phyloP scores from a whole-genome alignment of 2,888 invertebrate genomes.

The Helobdella robusta region DNA sequence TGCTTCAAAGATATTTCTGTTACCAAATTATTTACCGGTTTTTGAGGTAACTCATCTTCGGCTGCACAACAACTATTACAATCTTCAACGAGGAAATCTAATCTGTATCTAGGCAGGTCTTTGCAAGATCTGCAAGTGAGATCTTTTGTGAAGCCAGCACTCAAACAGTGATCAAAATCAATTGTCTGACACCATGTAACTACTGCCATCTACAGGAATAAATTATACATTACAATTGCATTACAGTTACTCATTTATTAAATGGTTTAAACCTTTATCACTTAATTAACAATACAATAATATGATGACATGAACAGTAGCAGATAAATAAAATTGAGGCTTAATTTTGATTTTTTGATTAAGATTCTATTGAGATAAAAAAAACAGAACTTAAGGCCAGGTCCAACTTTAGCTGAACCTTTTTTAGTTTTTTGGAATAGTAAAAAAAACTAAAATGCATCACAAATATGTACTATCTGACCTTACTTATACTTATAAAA shows the following conservation, averaged over 20 bases:
- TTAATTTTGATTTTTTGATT: too few species aligned
- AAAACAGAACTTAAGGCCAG: too few species aligned
- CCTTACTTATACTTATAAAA: too few species aligned
- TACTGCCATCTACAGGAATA: constrained; percentile 24
- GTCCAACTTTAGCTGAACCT: too few species aligned
- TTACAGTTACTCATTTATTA: not conserved
- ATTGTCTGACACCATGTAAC: constrained; percentile 28
- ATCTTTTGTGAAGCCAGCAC: constrained; percentile 73
- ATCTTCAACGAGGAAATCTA: constrained; percentile 55
- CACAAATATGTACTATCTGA: too few species aligned
- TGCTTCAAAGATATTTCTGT: too few species aligned
- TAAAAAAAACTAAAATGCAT: too few species aligned
- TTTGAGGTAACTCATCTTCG: constrained; percentile 55
- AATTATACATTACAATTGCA: constrained; percentile 6
- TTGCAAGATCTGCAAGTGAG: constrained; percentile 81
- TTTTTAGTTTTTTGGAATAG: too few species aligned
- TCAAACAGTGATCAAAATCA: constrained; percentile 56
- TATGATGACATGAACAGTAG: too few species aligned
- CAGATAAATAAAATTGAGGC: too few species aligned
- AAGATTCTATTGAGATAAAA: too few species aligned
- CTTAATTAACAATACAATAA: not conserved
- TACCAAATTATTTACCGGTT: constrained; percentile 1
- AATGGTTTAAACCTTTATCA: not conserved
- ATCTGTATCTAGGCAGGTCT: constrained; percentile 65
- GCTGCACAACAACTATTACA: constrained; percentile 45